Evolutionary conservation across 1,140 invertebrate species (phyloP), one percentile per base, ranked within the genome.

Genomic region (Dufourea novaeangliae): DNA sequence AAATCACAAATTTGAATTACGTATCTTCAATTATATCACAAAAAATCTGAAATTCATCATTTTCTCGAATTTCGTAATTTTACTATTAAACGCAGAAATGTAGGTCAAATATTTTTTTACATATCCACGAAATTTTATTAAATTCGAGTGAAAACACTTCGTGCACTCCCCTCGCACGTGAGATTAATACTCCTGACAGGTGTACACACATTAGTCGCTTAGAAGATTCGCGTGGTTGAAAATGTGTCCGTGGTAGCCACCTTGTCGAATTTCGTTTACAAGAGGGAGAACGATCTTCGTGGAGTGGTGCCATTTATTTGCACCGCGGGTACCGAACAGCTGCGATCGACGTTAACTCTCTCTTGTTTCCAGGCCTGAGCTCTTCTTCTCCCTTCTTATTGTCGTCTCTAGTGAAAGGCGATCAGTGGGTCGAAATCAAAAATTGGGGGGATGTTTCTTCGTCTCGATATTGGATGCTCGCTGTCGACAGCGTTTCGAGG

Each of bases 341-440:
- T 88, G 87, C 73, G 76, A 37, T 37, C 70, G 87, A 87, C 87
- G 73, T 85, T 86, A 87, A 84, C 79, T 85, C 78, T 66, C 52
- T 78, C 70, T 75, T 78, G 78, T 66, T 84, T 81, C 68, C 22
- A 44, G 66, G 79, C 52, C n/a, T n/a, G n/a, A 46, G 29, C 34
- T 37, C 34, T 12, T 1, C 44, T 14, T 10, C 44, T n/a, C 50
- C 20, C 39, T 20, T 20, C 5, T 29, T 7, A 34, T 84, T 67
- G 59, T 71, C 66, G 52, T 62, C 37, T 32, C 46, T 1, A n/a
- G 50, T 54, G 61, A 69, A 52, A 70, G 41, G 66, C 56, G 74
- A 69, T 77, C 67, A 54, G 25, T 61, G 32, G 74, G 41, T 32
- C 41, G 56, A 70, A 52, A 70, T 61, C 39, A 75, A 68, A 68